A percentile compares a stretch with the other conserved stretches of the same genome.
phyloP scores from a whole-genome alignment of 2,113 vertebrate genomes.

The Myrmophylax atrothorax region DNA sequence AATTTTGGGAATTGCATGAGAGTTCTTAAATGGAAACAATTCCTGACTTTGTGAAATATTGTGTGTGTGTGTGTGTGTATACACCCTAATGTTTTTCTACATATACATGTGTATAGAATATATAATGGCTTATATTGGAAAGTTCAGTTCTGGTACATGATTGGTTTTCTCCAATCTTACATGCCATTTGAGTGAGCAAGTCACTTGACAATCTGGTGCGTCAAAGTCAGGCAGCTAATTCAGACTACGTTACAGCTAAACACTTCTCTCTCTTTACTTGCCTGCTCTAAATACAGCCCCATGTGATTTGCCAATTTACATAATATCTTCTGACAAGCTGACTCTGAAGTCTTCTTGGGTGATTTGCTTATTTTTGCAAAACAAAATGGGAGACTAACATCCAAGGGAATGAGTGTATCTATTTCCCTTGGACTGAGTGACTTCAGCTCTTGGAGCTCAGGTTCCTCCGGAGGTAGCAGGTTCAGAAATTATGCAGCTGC shows the following conservation, averaged over 20 bases:
- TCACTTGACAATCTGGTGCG: background rate
- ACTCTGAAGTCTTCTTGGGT: constrained; percentile 48
- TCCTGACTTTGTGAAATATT: background rate
- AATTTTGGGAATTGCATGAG: background rate
- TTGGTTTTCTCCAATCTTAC: background rate
- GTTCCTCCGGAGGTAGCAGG: background rate
- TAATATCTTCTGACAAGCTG: constrained; percentile 44
- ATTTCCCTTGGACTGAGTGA: background rate
- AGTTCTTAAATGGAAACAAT: background rate
- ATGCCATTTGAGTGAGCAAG: background rate
- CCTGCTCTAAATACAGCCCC: constrained; percentile 29
- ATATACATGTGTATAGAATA: fast-evolving
- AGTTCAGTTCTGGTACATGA: background rate
- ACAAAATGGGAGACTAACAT: constrained; percentile 43
- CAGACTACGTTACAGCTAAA: background rate
- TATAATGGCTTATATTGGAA: background rate
- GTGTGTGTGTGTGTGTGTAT: fast-evolving
- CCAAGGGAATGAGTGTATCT: background rate
- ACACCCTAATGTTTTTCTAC: background rate
- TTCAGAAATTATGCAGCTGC: constrained; percentile 22
- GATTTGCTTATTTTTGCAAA: constrained; percentile 47
- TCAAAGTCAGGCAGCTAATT: constrained; percentile 43
- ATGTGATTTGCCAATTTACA: constrained; percentile 43
- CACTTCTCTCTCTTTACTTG: background rate
- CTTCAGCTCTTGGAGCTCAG: background rate